Evolutionary conservation across 1,140 invertebrate species (phyloP).

Genomic region (Leptopilina boulardi): DNA sequence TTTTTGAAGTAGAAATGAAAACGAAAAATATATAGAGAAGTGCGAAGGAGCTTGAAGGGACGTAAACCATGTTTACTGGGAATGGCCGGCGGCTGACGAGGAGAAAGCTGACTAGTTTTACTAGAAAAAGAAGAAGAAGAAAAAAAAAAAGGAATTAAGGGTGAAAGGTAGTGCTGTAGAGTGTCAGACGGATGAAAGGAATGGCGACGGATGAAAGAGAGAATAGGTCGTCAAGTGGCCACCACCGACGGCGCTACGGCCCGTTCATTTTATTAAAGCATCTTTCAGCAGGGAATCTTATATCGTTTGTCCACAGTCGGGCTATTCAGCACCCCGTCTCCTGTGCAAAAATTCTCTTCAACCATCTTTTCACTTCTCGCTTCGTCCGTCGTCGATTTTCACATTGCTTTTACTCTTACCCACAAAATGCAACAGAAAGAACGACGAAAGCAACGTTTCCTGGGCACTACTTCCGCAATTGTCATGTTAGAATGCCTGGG

Average conservation of each 20-base stretch:
- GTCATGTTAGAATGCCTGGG: neutral
- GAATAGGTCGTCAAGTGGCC: conserved; percentile 65
- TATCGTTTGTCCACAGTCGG: conserved; percentile 66
- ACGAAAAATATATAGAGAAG: conserved; percentile 14
- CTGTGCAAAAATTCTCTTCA: neutral
- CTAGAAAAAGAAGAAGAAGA: conserved; percentile 45
- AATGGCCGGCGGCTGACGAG: conserved; percentile 49
- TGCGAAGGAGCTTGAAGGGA: conserved; percentile 49
- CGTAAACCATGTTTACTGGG: conserved; percentile 57
- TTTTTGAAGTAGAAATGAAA: conserved; percentile 27
- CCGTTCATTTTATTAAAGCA: conserved; percentile 69
- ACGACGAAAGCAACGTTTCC: neutral
- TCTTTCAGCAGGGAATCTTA: conserved; percentile 67
- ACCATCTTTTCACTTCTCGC: conserved; percentile 23
- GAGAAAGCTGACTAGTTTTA: conserved; percentile 17
- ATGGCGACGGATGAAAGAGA: conserved; percentile 49
- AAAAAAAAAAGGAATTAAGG: no score
- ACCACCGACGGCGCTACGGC: conserved; percentile 47
- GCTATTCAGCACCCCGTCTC: conserved; percentile 58
- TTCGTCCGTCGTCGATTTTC: conserved; percentile 34
- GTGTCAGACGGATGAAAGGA: conserved; percentile 58
- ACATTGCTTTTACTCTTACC: conserved; percentile 18
- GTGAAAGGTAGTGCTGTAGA: conserved; percentile 45
- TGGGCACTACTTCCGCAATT: neutral
- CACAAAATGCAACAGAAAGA: neutral